Base-by-base conservation (phyloP, 1,140 invertebrate genomes). In the Venturia canescens region DNA sequence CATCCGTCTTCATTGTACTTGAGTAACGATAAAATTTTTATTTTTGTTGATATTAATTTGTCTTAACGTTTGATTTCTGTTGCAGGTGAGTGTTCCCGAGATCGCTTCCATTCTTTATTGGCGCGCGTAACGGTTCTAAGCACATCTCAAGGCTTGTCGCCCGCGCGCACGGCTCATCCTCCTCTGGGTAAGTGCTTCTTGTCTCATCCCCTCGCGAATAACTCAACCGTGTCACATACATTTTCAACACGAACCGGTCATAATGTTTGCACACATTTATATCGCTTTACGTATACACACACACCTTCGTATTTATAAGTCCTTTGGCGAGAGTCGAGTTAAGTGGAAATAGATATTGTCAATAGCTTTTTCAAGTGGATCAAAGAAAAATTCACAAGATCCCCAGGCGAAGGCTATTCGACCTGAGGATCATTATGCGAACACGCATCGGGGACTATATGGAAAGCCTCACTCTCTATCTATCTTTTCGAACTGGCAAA, bases 71-170 rank as follows among this genome's bases (percentile, higher is more conserved):
- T 83, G 66, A 81, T 81, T 80, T 79, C 27, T 83, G 80, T 83
- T 83, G 7, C 80, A 81, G 80, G 82, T 83, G 66, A 83, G 80
- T 82, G 60, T 77, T 70, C 79, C 27, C 57, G 60, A 80, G 72
- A 76, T 16, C 57, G 72, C 63, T 76, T 53, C 72, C 38, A 15
- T 23, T 76, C 50, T 27, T 48, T 31, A 31, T 29, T 69, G 60
- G 63, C 60, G 50, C 63, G 26, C 57, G 53, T 34, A 76, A 76
- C 60, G 29, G 34, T 50, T 79, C n/a, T 71, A 79, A 63, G 72
- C 72, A 63, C 60, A 77, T 77, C 53, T 63, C 75, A 31, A 21
- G 57, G 75, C 75, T 38, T 77, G 75, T 77, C 75, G 75, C 31
- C 34, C 75, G 57, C 66, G 66, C 27, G 66, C 21, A 9, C 21